A percentile compares a stretch with the other conserved stretches of the same genome.
phyloP scores from a whole-genome alignment of 2,888 invertebrate species.

The Acanthoscelides obtectus region DNA sequence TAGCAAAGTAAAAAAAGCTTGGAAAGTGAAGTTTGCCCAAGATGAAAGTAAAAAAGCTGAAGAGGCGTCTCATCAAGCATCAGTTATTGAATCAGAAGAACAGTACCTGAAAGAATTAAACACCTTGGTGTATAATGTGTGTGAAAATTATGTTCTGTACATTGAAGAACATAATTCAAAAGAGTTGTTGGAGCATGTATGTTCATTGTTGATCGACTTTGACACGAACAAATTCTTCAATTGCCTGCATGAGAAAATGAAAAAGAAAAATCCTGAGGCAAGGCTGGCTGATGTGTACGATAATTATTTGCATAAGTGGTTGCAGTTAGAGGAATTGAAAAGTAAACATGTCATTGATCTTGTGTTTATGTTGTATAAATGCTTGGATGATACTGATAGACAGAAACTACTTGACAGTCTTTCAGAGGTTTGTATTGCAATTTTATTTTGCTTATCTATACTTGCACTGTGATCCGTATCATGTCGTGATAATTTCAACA shows the following conservation, averaged over 20 bases:
- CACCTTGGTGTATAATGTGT: slow-evolving; percentile 47
- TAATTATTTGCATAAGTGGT: slow-evolving; percentile 46
- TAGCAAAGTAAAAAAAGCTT: slow-evolving; percentile 44
- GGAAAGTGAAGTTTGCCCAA: slow-evolving; percentile 39
- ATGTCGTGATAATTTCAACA: too few species aligned
- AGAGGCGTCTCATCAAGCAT: neutral
- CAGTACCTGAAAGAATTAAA: slow-evolving; percentile 49
- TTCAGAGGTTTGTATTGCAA: slow-evolving; percentile 47
- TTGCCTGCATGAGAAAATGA: slow-evolving; percentile 41
- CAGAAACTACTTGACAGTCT: slow-evolving; percentile 54
- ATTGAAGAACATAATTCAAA: slow-evolving; percentile 47
- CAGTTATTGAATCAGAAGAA: slow-evolving; percentile 18
- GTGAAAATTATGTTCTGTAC: slow-evolving; percentile 54
- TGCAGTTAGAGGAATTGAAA: slow-evolving; percentile 50
- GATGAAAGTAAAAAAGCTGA: neutral
- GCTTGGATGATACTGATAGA: slow-evolving; percentile 53
- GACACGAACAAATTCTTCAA: slow-evolving; percentile 52
- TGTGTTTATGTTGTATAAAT: slow-evolving; percentile 57
- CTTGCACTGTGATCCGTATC: too few species aligned
- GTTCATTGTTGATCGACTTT: slow-evolving; percentile 55
- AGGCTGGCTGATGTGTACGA: slow-evolving; percentile 33
- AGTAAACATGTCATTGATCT: slow-evolving; percentile 57
- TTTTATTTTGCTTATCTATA: too few species aligned
- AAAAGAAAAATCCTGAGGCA: slow-evolving; percentile 22
- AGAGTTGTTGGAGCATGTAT: slow-evolving; percentile 51